Conservation (phyloP, 2,113 vertebrate species). For the Sceloporus undulatus region DNA sequence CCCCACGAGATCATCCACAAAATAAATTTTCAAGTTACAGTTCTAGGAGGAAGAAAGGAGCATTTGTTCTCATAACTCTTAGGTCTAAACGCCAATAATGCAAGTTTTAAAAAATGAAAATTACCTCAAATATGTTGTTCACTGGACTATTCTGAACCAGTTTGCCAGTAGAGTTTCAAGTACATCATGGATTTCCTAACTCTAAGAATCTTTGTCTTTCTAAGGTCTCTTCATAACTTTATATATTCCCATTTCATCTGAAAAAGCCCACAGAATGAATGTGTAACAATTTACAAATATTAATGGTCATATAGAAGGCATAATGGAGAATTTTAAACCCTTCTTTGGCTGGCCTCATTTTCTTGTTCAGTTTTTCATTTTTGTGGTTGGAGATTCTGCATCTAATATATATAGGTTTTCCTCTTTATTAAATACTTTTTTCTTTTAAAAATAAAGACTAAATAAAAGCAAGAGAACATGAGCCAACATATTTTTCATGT, state of each 20-base stretch:
- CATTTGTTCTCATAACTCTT: neutral
- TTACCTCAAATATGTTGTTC: neutral
- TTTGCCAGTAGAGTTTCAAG: neutral
- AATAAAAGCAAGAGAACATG: neutral
- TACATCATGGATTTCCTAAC: neutral
- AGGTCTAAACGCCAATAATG: neutral
- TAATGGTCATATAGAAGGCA: constrained; percentile 1
- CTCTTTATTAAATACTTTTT: constrained; percentile 8
- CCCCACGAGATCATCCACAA: neutral
- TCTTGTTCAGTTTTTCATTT: neutral
- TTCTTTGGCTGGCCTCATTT: neutral
- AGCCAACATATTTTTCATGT: constrained; percentile 7
- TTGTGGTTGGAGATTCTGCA: constrained; percentile 13
- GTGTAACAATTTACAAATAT: neutral
- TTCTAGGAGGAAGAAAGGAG: constrained; percentile 25
- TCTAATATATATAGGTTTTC: neutral
- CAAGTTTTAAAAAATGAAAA: constrained; percentile 6
- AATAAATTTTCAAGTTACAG: constrained; percentile 24
- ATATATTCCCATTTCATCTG: neutral
- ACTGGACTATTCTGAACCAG: constrained; percentile 4
- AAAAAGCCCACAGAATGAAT: constrained; percentile 10
- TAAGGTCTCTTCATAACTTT: constrained; percentile 11
- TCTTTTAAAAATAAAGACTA: neutral
- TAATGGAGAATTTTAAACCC: neutral
- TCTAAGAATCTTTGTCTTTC: neutral